phyloP scores from a whole-genome alignment of 2,888 invertebrate genomes.

The Agriopis marginaria region DNA sequence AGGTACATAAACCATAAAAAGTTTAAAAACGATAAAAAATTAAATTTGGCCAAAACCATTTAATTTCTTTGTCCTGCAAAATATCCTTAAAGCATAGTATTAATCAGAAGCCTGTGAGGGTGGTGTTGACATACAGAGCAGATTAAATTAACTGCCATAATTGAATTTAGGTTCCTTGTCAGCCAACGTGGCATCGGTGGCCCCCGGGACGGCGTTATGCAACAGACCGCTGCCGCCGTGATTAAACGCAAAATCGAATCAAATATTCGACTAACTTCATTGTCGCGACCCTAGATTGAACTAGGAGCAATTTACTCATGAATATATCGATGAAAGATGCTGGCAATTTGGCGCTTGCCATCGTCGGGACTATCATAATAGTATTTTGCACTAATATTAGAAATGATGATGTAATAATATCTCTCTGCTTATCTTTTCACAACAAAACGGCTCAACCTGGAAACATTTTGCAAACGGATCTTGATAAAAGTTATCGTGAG shows the following conservation, averaged over 20 bases:
- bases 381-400: too few relatives aligned
- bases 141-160: constrained; percentile 86
- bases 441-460: too few relatives aligned
- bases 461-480: too few relatives aligned
- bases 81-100: constrained; percentile 58
- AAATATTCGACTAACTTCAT: constrained; percentile 50
- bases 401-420: too few relatives aligned
- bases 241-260: constrained; percentile 56
- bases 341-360: constrained; percentile 4
- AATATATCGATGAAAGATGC: constrained; percentile 20
- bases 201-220: constrained; percentile 50
- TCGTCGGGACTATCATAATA: neutral
- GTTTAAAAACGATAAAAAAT: neutral
- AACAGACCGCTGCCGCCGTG: constrained; percentile 37
- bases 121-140: constrained; percentile 77
- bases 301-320: constrained; percentile 32
- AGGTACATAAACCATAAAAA: neutral
- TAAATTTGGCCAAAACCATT: neutral
- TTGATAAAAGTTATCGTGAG: too few relatives aligned
- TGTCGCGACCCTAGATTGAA: constrained; percentile 43
- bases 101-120: constrained; percentile 70
- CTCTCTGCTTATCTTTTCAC: too few relatives aligned
- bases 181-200: constrained; percentile 70
- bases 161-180: constrained; percentile 85
- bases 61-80: constrained; percentile 45